Evolutionary conservation across 2,113 vertebrate genomes (phyloP).

Genomic region (Oreochromis tanganicae): DNA sequence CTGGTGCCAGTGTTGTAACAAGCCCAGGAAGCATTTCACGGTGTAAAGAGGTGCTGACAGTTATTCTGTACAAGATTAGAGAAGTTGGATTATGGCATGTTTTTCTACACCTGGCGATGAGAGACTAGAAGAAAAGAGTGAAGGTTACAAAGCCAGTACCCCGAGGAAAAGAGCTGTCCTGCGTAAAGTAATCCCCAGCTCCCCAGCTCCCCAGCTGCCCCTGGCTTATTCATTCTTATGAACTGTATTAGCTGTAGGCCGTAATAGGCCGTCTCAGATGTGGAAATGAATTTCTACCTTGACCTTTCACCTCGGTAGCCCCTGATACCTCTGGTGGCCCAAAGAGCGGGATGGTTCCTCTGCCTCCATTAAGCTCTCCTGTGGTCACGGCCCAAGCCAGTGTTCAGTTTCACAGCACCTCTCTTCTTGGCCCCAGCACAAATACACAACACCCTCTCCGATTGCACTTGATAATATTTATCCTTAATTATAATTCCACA

Average conservation of each 20-base stretch:
- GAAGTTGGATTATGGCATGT: slow-evolving; percentile 45
- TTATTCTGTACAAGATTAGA: slow-evolving; percentile 53
- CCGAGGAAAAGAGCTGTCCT: background rate
- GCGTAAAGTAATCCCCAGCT: slow-evolving; percentile 5
- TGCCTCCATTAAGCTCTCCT: slow-evolving; percentile 20
- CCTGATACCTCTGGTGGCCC: slow-evolving; percentile 4
- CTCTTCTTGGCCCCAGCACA: slow-evolving; percentile 56
- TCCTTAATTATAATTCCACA: slow-evolving; percentile 66
- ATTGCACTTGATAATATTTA: slow-evolving; percentile 73
- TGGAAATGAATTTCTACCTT: slow-evolving; percentile 23
- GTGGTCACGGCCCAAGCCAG: slow-evolving; percentile 1
- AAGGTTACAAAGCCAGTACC: background rate
- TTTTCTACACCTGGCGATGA: slow-evolving; percentile 55
- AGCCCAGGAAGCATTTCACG: slow-evolving; percentile 28
- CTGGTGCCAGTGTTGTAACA: slow-evolving; percentile 57
- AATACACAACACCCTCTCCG: slow-evolving; percentile 70
- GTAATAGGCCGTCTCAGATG: background rate
- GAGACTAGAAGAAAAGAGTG: slow-evolving; percentile 39
- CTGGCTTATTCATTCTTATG: background rate
- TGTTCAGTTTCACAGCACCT: slow-evolving; percentile 51
- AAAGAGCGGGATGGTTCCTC: slow-evolving; percentile 26
- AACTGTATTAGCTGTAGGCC: background rate
- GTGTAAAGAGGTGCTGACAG: slow-evolving; percentile 57
- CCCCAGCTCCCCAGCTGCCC: background rate
- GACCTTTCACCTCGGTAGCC: slow-evolving; percentile 46